Conservation (phyloP, 2,888 invertebrate genomes). For the Tanytarsus gracilentus region DNA sequence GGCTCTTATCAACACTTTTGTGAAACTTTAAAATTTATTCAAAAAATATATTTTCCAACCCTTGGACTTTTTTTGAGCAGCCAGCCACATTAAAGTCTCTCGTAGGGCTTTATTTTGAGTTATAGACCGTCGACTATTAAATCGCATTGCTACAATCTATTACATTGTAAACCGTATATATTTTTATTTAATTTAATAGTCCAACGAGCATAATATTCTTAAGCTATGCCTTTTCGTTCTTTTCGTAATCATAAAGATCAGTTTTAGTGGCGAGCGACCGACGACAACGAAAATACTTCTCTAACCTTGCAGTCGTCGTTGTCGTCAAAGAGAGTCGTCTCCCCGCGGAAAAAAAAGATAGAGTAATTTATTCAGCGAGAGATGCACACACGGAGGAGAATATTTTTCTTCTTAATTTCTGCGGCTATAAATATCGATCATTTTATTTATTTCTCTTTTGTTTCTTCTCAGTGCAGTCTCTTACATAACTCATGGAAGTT, state of each 20-base stretch:
- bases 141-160: conserved; percentile 11
- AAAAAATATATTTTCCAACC: background rate
- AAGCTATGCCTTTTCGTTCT: background rate
- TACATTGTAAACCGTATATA: background rate
- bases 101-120: background rate
- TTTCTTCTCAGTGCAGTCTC: too few species aligned
- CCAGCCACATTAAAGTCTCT: background rate
- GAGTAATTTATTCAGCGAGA: too few species aligned
- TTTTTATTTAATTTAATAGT: conserved; percentile 9
- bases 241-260: conserved; percentile 11
- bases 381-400: too few species aligned
- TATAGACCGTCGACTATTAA: too few species aligned
- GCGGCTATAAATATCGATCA: too few species aligned
- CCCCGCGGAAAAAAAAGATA: too few species aligned
- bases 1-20: too few species aligned
- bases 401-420: too few species aligned
- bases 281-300: too few species aligned
- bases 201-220: background rate
- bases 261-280: background rate
- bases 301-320: too few species aligned
- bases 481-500: background rate
- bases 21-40: background rate
- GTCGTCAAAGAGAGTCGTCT: too few species aligned
- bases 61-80: background rate
- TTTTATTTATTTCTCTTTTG: too few species aligned